Evolutionary conservation across 2,888 invertebrate species (phyloP), one percentile per base, ranked within the genome.

Genomic region (Frankliniella intonsa): DNA sequence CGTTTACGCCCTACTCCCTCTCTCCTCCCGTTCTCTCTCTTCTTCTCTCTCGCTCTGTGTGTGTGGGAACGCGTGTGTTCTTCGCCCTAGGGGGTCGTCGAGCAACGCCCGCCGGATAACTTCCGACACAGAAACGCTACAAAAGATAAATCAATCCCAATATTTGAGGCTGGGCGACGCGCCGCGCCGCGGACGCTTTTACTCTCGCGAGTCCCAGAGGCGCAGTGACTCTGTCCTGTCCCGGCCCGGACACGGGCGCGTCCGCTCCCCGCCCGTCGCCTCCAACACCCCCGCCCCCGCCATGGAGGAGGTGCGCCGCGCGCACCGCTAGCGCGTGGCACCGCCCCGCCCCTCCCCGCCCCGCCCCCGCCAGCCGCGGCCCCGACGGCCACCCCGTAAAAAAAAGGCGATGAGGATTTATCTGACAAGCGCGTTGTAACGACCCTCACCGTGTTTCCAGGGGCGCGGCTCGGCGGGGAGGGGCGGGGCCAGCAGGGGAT

Each of bases 181-280:
- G 22, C 8, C 55, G 55, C 5, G 14, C 14, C 55, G 55, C 55
- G 55, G 11, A 69, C 69, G 69, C 10, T 22, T 76, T 62, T 76
- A 62, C 14, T 62, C 62, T 1, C 62, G 55, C 55, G 55, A 3
- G 69, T 22, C 69, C 69, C 69, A 10, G 22, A 19, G 69, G 69
- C 22, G 69, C 69, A n/a, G 69, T 25, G 69, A 25, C 69, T 76
- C 62, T 17, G 14, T 62, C 62, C 19, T n/a, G 19, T 14, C 17
- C 17, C 10, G 14, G 2, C 55, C 55, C 62, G 38, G 38, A 38
- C 38, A 38, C 38, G 3, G 38, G 38, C 38, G 3, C 38, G 38
- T 38, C 3, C 38, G 38, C 62, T 14, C 14, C 9, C 55, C 88
- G 90, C 81, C 89, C 88, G 84, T 91, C 91, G 85, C 83, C 79